phyloP scores from a whole-genome alignment of 2,113 vertebrate species.

The Rynchops niger region DNA sequence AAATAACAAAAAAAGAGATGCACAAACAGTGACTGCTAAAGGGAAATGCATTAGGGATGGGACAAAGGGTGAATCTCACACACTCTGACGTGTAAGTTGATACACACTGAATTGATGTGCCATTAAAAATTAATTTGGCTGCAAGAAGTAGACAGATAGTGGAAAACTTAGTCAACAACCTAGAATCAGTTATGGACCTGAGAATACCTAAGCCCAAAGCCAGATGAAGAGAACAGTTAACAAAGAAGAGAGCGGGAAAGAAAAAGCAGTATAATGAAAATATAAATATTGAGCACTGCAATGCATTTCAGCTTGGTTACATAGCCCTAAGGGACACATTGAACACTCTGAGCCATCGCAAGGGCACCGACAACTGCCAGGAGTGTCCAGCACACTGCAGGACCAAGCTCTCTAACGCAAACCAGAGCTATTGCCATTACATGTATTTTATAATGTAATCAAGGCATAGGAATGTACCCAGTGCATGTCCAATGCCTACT shows the following conservation, averaged over 20 bases:
- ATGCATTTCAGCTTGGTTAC: not conserved
- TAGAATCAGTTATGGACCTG: not conserved
- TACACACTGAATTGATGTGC: not conserved
- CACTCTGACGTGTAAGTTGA: not conserved
- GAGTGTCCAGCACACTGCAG: not conserved
- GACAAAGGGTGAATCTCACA: not conserved
- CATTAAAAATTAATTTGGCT: not conserved
- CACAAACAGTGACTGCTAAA: not conserved
- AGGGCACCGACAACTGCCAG: not conserved
- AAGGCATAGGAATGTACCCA: not conserved
- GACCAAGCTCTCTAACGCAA: not conserved
- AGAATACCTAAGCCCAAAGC: not conserved
- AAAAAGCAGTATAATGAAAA: not conserved
- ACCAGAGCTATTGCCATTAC: not conserved
- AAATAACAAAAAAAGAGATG: not conserved
- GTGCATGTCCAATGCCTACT: not conserved
- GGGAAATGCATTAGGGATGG: not conserved
- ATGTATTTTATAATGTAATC: not conserved
- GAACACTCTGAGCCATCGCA: not conserved
- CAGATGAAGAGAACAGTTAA: not conserved
- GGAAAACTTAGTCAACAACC: not conserved
- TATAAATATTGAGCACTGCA: not conserved
- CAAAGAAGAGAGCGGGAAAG: not conserved
- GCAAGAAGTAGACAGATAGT: not conserved
- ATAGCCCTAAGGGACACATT: not conserved